Base-by-base conservation (phyloP, 2,888 invertebrate species). In the Trilocha varians region DNA sequence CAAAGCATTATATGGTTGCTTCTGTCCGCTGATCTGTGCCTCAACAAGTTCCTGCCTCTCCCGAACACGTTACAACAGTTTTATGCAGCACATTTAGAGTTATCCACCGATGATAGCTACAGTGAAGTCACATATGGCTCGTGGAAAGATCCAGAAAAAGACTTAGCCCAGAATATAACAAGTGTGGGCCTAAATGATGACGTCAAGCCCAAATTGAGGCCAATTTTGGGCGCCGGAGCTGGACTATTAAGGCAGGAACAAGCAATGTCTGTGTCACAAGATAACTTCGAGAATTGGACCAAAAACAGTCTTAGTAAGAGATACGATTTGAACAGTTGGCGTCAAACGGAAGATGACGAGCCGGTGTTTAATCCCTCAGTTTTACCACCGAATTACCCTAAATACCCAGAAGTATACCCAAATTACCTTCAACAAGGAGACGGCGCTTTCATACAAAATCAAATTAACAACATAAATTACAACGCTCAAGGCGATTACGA, bases 361-460 rank as follows among this genome's bases (percentile, higher is more conserved):
- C 68, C 70, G 0, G 58, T 70, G 0, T 79, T 67, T 43, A 77
- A 75, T 36, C 79, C 80, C 0, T 64, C 73, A 0, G 75, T 74
- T 0, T 32, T 76, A 32, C 78, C 79, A 1, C 78, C 80, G 0
- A 69, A 57, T 13, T 52, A 59, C 40, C 71, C 74, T 77, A 25
- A 78, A 67, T 46, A 80, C 78, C 63, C 58, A 2, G 73, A 74
- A 5, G 69, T 60, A 2, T 64, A 59, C 35, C 57, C 59, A 0
- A 80, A 77, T 39, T 84, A 80, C 16, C 42, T 83, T 0, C 84
- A 84, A 15, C 84, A 84, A 56, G 84, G 84, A 0, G 84, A 84
- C 6, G 83, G 84, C 0, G 45, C 75, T 0, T 83, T 78, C 38
- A 80, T 84, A 43, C 83, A 84, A 32, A 80, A 67, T 40, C 75